Percentiles rank a stretch among this genome's conserved stretches.
Conservation (phyloP, 2,888 invertebrate species). For the Lucinisca nassula region DNA sequence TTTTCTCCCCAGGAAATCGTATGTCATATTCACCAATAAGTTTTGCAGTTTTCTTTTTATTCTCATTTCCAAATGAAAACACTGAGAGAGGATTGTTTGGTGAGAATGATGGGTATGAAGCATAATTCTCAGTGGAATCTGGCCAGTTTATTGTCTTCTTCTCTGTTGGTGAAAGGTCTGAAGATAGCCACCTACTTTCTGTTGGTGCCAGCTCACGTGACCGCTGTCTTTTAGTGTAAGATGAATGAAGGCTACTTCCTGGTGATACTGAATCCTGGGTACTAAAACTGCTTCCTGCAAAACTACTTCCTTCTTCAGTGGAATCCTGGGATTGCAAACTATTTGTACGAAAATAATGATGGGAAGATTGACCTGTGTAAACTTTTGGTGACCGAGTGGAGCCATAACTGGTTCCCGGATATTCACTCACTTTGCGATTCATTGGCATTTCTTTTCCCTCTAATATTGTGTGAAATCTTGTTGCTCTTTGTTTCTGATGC, state of each 20-base stretch:
- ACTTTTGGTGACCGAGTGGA: background rate
- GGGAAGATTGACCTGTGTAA: background rate
- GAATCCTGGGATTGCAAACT: slow-evolving; percentile 6
- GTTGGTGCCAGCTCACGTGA: background rate
- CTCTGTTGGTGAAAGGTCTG: background rate
- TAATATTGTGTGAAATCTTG: background rate
- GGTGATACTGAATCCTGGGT: background rate
- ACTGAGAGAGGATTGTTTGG: background rate
- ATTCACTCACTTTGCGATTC: background rate
- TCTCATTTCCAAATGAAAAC: background rate
- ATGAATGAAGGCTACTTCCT: background rate
- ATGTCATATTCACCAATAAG: background rate
- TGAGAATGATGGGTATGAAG: background rate
- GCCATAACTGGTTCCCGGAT: background rate
- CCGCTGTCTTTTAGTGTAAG: background rate
- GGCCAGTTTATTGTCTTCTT: background rate
- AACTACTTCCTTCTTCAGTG: background rate
- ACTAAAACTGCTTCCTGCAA: background rate
- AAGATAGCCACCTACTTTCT: background rate
- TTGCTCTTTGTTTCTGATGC: background rate
- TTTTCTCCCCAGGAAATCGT: background rate
- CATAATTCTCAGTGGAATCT: background rate
- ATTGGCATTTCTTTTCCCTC: background rate
- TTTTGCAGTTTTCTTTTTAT: background rate
- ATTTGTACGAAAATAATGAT: background rate